phyloP scores from a whole-genome alignment of 2,113 vertebrate genomes.

The Sebastes fasciatus region DNA sequence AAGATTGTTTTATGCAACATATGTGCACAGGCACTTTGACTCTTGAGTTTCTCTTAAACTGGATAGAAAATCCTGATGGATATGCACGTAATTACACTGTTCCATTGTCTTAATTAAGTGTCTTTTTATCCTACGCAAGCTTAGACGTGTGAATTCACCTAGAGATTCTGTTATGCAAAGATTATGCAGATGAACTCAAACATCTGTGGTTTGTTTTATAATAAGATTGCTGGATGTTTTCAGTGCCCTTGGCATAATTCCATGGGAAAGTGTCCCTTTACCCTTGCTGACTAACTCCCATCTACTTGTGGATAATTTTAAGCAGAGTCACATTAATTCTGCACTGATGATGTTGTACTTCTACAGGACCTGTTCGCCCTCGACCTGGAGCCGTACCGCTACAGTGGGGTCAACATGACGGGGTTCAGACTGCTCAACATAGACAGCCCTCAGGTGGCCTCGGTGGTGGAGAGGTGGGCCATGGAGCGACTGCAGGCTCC shows the following conservation, averaged over 20 bases:
- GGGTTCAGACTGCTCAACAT: slow-evolving; percentile 95
- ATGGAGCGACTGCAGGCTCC: slow-evolving; percentile 95
- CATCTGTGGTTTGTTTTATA: slow-evolving; percentile 62
- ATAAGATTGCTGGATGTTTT: slow-evolving; percentile 55
- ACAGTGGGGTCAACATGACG: slow-evolving; percentile 98
- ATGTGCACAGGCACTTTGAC: neutral
- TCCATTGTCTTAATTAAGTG: slow-evolving; percentile 35
- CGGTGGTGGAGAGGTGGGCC: slow-evolving; percentile 94
- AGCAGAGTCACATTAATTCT: neutral
- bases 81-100: neutral
- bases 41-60: slow-evolving; percentile 12
- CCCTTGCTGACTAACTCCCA: slow-evolving; percentile 20
- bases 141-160: slow-evolving; percentile 8
- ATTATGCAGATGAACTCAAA: slow-evolving; percentile 52
- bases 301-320: neutral
- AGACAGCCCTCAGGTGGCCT: slow-evolving; percentile 89
- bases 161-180: slow-evolving; percentile 34
- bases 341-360: neutral
- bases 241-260: slow-evolving; percentile 50
- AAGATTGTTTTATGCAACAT: neutral
- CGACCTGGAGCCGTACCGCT: slow-evolving; percentile 96
- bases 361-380: slow-evolving; percentile 94
- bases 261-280: slow-evolving; percentile 27
- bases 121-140: slow-evolving; percentile 20
- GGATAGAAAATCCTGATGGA: neutral